phyloP scores from a whole-genome alignment of 2,888 invertebrate genomes.

The Fragum sueziense region DNA sequence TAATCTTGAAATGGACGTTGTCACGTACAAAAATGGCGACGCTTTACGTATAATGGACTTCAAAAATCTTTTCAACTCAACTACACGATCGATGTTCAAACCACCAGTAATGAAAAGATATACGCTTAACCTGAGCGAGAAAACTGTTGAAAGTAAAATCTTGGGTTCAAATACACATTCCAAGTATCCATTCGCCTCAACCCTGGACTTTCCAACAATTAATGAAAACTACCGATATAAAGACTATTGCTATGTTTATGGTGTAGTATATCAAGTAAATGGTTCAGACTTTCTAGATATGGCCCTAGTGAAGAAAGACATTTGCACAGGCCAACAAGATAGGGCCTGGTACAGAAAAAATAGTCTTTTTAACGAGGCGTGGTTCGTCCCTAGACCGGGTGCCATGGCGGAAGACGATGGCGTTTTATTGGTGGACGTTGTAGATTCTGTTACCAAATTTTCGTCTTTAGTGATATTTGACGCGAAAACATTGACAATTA shows the following conservation, averaged over 20 bases:
- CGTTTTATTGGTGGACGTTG: slow-evolving; percentile 69
- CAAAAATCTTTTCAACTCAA: slow-evolving; percentile 59
- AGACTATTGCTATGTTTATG: slow-evolving; percentile 75
- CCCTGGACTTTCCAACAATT: slow-evolving; percentile 75
- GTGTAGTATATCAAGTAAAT: slow-evolving; percentile 68
- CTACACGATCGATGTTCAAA: slow-evolving; percentile 57
- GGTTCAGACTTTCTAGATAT: slow-evolving; percentile 61
- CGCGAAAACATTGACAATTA: slow-evolving; percentile 64
- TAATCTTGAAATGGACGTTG: slow-evolving; percentile 67
- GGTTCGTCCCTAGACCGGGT: slow-evolving; percentile 71
- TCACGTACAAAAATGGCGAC: slow-evolving; percentile 65
- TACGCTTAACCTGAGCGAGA: slow-evolving; percentile 27
- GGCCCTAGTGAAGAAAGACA: slow-evolving; percentile 74
- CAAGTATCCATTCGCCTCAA: slow-evolving; percentile 55
- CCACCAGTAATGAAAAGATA: slow-evolving; percentile 37
- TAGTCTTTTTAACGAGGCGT: slow-evolving; percentile 72
- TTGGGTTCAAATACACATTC: not conserved
- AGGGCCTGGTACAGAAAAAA: slow-evolving; percentile 60
- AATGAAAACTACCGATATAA: slow-evolving; percentile 71
- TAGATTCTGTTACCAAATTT: slow-evolving; percentile 64
- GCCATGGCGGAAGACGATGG: slow-evolving; percentile 75
- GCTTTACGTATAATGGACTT: slow-evolving; percentile 65
- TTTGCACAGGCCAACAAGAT: slow-evolving; percentile 67
- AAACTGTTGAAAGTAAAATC: slow-evolving; percentile 10
- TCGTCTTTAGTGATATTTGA: slow-evolving; percentile 58